Evolutionary conservation across 2,113 vertebrate species (phyloP).

Genomic region (Strix uralensis): DNA sequence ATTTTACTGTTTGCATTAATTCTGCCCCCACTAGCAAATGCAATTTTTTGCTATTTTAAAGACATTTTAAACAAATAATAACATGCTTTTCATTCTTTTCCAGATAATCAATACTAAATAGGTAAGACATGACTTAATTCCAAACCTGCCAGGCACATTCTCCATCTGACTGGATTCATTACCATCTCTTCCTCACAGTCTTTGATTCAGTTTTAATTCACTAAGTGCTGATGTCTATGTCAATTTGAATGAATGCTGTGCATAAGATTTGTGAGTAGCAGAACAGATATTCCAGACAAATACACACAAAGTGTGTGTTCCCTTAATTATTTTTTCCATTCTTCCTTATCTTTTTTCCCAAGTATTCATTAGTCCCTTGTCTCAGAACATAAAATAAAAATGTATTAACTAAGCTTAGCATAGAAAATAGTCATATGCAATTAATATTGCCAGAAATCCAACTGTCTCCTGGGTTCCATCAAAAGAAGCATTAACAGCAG

Average conservation of each 20-base stretch:
- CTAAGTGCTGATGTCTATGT: not conserved
- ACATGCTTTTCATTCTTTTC: not conserved
- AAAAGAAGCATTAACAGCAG: no score
- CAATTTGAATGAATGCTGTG: not conserved
- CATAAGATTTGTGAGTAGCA: not conserved
- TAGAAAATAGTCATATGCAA: not conserved
- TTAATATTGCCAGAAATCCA: not conserved
- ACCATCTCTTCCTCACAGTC: not conserved
- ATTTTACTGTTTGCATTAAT: not conserved
- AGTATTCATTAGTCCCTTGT: not conserved
- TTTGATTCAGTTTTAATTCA: not conserved
- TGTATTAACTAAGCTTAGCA: not conserved
- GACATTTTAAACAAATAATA: not conserved
- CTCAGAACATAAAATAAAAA: not conserved
- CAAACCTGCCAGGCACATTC: not conserved
- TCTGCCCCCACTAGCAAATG: not conserved
- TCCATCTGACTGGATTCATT: not conserved
- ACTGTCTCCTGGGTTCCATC: no score
- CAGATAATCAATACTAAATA: not conserved
- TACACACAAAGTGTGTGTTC: not conserved
- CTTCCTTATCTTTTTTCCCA: not conserved
- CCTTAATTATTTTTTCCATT: not conserved
- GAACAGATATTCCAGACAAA: not conserved
- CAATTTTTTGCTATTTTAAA: not conserved
- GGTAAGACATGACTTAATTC: not conserved